Evolutionary conservation across 2,113 vertebrate species (phyloP).

Genomic region (Vombatus ursinus): DNA sequence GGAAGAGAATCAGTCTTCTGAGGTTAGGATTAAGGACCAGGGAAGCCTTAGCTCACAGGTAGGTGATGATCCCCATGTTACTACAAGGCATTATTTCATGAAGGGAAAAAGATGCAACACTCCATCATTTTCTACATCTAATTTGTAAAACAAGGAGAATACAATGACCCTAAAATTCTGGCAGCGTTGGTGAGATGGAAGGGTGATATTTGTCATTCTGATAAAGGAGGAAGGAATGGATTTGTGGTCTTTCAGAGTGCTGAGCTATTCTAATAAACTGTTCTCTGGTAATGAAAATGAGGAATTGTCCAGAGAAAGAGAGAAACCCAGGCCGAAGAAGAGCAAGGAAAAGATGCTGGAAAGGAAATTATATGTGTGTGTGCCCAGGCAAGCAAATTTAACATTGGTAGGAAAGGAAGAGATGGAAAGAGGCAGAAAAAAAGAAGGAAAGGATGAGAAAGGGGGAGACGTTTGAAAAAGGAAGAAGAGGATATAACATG

Average conservation of each 20-base stretch:
- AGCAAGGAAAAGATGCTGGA: neutral
- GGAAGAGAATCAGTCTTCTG: neutral
- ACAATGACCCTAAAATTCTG: neutral
- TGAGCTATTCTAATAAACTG: neutral
- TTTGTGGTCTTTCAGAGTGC: neutral
- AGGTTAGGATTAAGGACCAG: neutral
- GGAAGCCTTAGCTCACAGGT: neutral
- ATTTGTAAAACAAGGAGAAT: slow-evolving; percentile 21
- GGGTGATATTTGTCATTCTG: neutral
- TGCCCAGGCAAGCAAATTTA: neutral
- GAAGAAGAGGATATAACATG: neutral
- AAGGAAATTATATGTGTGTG: neutral
- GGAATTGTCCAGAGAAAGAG: slow-evolving; percentile 15
- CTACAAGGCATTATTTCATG: neutral
- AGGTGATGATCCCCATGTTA: neutral
- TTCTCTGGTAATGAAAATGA: slow-evolving; percentile 30
- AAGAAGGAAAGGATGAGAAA: neutral
- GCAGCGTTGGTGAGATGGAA: neutral
- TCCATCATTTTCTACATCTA: neutral
- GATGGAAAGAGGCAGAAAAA: neutral
- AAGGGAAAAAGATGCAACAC: neutral
- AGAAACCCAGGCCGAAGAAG: neutral
- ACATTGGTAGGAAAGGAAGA: neutral
- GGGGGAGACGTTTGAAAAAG: neutral
- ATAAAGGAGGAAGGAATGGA: neutral